These are phyloP conservation scores for Anneissia japonica DNA, from an alignment of 35 echinoderm and acorn worm species.

Conservation along the genomic window DNA sequence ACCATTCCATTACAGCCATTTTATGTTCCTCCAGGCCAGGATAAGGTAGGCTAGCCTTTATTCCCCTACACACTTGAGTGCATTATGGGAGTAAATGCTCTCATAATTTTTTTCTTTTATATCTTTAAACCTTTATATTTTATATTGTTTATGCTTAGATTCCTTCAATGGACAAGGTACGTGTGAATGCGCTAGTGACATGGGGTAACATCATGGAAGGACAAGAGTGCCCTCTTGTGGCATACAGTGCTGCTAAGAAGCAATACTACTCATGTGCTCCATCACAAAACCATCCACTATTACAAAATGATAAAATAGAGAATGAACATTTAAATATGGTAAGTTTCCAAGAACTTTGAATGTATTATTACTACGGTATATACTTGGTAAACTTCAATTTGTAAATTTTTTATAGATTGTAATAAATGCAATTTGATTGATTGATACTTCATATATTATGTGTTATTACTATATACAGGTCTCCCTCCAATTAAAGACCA, in stretches of 20 bases:
- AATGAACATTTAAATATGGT: background rate
- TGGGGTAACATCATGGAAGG: conserved; percentile 84
- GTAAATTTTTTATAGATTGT: too few relatives aligned
- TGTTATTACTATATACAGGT: too few relatives aligned
- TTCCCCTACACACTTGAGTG: background rate
- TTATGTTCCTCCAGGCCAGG: conserved; percentile 49
- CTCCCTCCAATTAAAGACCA: too few relatives aligned
- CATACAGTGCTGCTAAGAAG: conserved; percentile 52
- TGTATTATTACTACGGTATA: too few relatives aligned
- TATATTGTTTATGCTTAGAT: conserved; percentile 51
- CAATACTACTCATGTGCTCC: conserved; percentile 65
- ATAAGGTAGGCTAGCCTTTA: conserved; percentile 51
- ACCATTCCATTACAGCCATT: conserved; percentile 73
- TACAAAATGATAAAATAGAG: background rate
- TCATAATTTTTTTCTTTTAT: too few relatives aligned
- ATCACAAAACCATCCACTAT: background rate
- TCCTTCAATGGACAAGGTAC: conserved; percentile 70
- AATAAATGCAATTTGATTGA: too few relatives aligned
- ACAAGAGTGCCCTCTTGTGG: conserved; percentile 74
- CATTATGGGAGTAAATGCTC: background rate
- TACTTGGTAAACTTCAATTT: too few relatives aligned
- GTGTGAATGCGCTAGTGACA: conserved; percentile 64
- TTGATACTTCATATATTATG: too few relatives aligned
- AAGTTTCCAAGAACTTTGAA: too few relatives aligned
- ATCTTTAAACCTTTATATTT: too few relatives aligned